Percentiles rank a stretch among this genome's conserved stretches.
phyloP scores from a whole-genome alignment of 2,113 vertebrate species.

The Urocynchramus pylzowi region DNA sequence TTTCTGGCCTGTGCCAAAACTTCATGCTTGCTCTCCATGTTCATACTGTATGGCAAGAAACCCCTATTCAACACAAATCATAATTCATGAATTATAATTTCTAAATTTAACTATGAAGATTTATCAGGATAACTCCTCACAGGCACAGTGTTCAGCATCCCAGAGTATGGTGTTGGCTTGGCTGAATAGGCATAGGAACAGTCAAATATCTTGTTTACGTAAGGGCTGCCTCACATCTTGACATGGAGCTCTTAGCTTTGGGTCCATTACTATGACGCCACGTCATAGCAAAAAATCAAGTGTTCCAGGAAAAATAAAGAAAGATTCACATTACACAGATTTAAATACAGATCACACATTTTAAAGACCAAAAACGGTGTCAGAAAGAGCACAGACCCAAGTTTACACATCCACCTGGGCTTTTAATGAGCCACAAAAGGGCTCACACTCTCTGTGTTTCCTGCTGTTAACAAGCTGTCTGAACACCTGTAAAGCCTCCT shows the following conservation, averaged over 20 bases:
- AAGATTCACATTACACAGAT: background rate
- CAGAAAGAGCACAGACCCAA: background rate
- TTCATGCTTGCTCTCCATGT: background rate
- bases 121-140: background rate
- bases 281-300: background rate
- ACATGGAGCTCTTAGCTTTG: background rate
- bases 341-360: background rate
- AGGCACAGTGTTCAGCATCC: background rate
- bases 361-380: background rate
- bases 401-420: background rate
- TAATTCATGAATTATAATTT: background rate
- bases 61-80: background rate
- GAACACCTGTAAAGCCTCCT: background rate
- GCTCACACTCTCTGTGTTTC: background rate
- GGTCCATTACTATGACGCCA: background rate
- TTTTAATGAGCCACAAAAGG: background rate
- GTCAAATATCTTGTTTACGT: background rate
- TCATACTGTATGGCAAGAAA: background rate
- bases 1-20: background rate
- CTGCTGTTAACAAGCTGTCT: constrained; percentile 25
- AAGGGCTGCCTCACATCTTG: background rate
- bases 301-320: background rate
- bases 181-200: background rate
- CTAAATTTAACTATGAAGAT: background rate
- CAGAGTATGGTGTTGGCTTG: background rate